A percentile compares a stretch with the other conserved stretches of the same genome.
phyloP scores from a whole-genome alignment of 2,113 vertebrate species.

The Lophotis ruficrista region DNA sequence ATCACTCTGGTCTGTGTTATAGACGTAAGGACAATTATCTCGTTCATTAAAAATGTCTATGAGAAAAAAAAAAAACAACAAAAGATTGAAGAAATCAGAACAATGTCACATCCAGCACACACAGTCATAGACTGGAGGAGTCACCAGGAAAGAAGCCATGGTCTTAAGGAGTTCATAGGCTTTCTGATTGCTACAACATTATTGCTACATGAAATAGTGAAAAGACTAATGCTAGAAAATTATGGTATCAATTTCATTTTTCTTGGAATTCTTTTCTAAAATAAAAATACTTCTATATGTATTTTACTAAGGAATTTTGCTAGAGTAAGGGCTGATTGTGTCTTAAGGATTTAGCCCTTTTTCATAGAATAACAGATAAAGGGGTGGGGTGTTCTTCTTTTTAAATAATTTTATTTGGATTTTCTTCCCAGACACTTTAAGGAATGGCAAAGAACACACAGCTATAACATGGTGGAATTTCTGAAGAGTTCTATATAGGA shows the following conservation, averaged over 20 bases:
- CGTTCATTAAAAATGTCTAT: conserved; percentile 91
- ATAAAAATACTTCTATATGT: not conserved
- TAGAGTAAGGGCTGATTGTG: not conserved
- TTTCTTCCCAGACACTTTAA: not conserved
- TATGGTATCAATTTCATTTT: not conserved
- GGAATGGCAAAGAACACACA: not conserved
- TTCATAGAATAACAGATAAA: not conserved
- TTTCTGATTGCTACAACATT: not conserved
- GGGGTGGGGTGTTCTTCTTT: not conserved
- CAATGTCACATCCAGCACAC: not conserved
- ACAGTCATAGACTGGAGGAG: not conserved
- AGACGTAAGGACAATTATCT: conserved; percentile 95
- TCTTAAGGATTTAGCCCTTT: not conserved
- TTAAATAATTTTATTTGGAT: not conserved
- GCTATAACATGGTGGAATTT: not conserved
- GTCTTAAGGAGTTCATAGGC: not conserved
- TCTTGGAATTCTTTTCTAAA: not conserved
- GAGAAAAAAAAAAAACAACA: not conserved
- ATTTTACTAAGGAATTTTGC: not conserved
- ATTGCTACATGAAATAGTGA: not conserved
- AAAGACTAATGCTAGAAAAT: not conserved
- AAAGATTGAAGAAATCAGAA: not conserved
- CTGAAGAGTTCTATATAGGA: not conserved
- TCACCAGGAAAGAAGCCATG: not conserved
- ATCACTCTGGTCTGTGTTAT: conserved; percentile 95